Percentiles rank a stretch among this genome's conserved stretches.
These are phyloP conservation scores for Spea hammondii DNA, from an alignment of 2,797 vertebrate genomes.

Conservation along the genomic window DNA sequence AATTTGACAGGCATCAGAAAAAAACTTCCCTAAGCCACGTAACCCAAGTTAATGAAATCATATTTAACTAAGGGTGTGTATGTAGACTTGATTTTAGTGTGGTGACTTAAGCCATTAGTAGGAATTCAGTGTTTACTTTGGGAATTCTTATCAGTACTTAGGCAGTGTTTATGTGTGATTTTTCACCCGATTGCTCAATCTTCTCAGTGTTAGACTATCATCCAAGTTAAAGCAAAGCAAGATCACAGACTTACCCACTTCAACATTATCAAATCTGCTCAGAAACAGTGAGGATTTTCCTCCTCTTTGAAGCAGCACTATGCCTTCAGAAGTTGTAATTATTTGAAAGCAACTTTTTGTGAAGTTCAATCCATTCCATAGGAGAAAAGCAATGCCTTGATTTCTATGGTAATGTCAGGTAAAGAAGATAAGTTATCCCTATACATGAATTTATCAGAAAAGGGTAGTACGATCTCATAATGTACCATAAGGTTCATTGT, in stretches of 20 bases:
- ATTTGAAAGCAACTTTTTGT: too few relatives aligned
- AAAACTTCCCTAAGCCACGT: slow-evolving; percentile 62
- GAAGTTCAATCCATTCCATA: too few relatives aligned
- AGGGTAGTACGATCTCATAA: too few relatives aligned
- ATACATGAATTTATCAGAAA: too few relatives aligned
- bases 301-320: slow-evolving; percentile 56
- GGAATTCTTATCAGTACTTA: slow-evolving; percentile 79
- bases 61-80: slow-evolving; percentile 79
- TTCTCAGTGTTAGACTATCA: slow-evolving; percentile 65
- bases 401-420: too few relatives aligned
- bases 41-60: slow-evolving; percentile 77
- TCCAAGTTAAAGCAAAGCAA: slow-evolving; percentile 69
- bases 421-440: too few relatives aligned
- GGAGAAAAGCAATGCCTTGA: too few relatives aligned
- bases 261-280: slow-evolving; percentile 67
- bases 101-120: slow-evolving; percentile 83
- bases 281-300: slow-evolving; percentile 59
- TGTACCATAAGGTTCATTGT: too few relatives aligned
- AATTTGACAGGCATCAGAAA: slow-evolving; percentile 65
- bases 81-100: slow-evolving; percentile 79
- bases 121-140: slow-evolving; percentile 81
- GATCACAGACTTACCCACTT: slow-evolving; percentile 64
- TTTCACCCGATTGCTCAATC: slow-evolving; percentile 75
- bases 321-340: slow-evolving; percentile 16
- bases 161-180: slow-evolving; percentile 78